Conservation (phyloP, 2,113 vertebrate genomes). For the Callocephalon fimbriatum region DNA sequence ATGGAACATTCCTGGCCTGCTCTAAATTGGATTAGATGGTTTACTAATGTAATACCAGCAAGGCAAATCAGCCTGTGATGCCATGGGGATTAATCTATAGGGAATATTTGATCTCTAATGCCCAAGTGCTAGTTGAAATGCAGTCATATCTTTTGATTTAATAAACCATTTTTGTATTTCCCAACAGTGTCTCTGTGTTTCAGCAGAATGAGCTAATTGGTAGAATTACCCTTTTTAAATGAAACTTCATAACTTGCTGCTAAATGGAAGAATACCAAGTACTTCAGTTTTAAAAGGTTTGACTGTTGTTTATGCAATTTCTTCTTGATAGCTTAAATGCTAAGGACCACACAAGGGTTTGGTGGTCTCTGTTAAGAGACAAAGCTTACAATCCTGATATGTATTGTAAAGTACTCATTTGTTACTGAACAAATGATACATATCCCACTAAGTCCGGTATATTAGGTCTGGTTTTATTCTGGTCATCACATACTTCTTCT, state of each 20-base stretch:
- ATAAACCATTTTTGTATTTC: conserved; percentile 69
- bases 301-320: neutral
- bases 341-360: neutral
- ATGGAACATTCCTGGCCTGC: conserved; percentile 70
- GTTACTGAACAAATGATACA: neutral
- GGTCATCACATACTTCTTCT: neutral
- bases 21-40: conserved; percentile 78
- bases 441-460: neutral
- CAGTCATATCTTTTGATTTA: conserved; percentile 73
- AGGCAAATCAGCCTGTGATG: conserved; percentile 70
- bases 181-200: conserved; percentile 6
- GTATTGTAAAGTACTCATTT: neutral
- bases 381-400: neutral
- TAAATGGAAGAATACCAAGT: conserved; percentile 44
- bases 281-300: neutral
- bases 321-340: neutral
- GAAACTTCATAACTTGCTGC: conserved; percentile 33
- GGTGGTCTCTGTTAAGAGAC: neutral
- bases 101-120: conserved; percentile 67
- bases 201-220: conserved; percentile 68
- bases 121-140: conserved; percentile 43
- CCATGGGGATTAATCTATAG: conserved; percentile 70
- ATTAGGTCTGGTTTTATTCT: neutral
- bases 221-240: conserved; percentile 56
- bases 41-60: conserved; percentile 74